Base-by-base conservation (phyloP, 2,888 invertebrate genomes). In the Orthosia cruda region DNA sequence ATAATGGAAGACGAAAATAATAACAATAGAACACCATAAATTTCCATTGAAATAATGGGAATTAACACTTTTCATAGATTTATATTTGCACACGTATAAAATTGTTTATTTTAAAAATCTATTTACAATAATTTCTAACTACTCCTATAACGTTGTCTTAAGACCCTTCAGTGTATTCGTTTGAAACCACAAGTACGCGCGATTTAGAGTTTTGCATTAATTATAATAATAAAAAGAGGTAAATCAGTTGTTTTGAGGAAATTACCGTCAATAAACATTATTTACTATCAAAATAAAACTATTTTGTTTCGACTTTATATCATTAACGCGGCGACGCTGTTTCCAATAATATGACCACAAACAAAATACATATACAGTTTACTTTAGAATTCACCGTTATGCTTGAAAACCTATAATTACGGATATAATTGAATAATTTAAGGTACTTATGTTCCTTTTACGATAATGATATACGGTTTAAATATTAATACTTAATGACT, bases 1-100 rank as follows among this genome's bases (percentile, higher is more conserved):
- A 86, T 88, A 89, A 89, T 95, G 95, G 95, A 95, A 95, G 95
- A 96, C 95, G 70, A 92, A 93, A 92, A 87, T 92, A 94, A 94
- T 89, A 92, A 92, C 84, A 86, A 88, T 87, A 86, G 81, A 89
- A 87, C 57, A 88, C 77, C 77, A 87, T 81, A 72, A 81, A 78
- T 83, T 85, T 84, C 85, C 84, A 89, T 83, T 74, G 71, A 87
- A 89, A 83, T 85, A 85, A 84, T 87, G 88, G 88, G 86, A 89
- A 80, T 84, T 88, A 90, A 88, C 87, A 85, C 86, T 91, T 89
- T 84, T 87, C 85, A 88, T 89, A 84, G 88, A 88, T 88, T 86
- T 88, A 84, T 87, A 88, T 91, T 90, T 87, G 92, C 91, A 91
- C 91, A 91, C 91, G 93, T 95, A 95, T 94, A 95, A 95, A 95